Conservation (phyloP, 2,113 vertebrate species). For the Heptranchias perlo region DNA sequence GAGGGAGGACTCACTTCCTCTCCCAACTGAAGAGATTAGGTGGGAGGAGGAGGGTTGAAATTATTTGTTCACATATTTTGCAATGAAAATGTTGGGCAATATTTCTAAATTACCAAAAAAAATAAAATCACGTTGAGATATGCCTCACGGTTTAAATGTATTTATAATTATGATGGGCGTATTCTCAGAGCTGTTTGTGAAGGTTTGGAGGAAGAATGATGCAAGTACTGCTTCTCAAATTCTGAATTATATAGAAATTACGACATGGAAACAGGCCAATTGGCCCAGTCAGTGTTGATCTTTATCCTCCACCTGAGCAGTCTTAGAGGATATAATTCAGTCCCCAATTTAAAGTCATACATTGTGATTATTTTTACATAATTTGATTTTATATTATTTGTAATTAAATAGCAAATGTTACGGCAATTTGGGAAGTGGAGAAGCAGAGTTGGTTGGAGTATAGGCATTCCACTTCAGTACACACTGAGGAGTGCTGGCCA, state of each 20-base stretch:
- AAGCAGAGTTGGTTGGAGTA: no score
- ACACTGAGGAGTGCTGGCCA: no score
- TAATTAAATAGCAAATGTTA: no score
- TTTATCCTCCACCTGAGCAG: not conserved
- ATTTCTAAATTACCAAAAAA: not conserved
- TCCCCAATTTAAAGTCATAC: no score
- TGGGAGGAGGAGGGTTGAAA: not conserved
- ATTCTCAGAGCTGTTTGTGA: not conserved
- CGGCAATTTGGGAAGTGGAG: no score
- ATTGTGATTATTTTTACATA: no score
- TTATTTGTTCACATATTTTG: not conserved
- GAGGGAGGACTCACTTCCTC: not conserved
- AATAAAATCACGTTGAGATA: not conserved
- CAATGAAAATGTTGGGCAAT: not conserved
- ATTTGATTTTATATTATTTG: no score
- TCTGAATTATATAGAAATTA: not conserved
- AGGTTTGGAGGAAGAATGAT: not conserved
- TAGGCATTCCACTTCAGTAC: no score
- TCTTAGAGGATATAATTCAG: no score
- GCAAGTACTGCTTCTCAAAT: not conserved
- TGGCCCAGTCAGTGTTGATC: not conserved
- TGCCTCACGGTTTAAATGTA: not conserved
- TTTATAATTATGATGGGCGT: not conserved
- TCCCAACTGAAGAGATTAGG: not conserved
- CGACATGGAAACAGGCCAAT: not conserved